These are phyloP conservation scores for Rhizomys pruinosus DNA, from an alignment of 2,113 vertebrate species.

Conservation along the genomic window DNA sequence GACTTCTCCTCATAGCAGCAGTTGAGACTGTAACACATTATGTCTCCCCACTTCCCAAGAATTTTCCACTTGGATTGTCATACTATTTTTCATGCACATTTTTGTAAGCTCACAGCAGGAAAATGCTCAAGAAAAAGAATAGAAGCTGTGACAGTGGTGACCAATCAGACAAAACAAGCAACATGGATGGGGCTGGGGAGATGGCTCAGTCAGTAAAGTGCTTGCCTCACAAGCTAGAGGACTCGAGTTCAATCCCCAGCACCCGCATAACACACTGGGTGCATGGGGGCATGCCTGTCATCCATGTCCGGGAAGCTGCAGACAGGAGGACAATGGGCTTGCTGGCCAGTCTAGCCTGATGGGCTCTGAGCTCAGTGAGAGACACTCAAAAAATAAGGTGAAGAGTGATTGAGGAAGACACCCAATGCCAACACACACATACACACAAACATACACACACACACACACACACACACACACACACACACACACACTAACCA, in stretches of 20 bases:
- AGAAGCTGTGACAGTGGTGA: not conserved
- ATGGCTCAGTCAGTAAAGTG: too few species aligned
- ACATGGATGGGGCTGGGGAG: not conserved
- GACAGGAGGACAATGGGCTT: not conserved
- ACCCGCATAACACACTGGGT: too few species aligned
- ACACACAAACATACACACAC: not conserved
- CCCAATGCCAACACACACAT: too few species aligned
- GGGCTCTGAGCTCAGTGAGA: not conserved
- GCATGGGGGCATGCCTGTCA: not conserved
- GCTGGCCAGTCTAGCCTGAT: not conserved
- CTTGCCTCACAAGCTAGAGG: not conserved
- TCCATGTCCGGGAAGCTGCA: not conserved
- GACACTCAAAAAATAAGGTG: not conserved
- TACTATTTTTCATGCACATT: not conserved
- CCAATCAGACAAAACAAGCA: not conserved
- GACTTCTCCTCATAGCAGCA: not conserved
- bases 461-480: not conserved
- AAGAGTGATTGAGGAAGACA: not conserved
- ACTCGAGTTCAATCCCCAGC: too few species aligned
- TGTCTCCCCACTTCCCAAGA: not conserved
- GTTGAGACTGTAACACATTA: not conserved
- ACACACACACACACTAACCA: not conserved
- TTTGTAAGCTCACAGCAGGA: not conserved
- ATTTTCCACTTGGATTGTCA: slow-evolving; percentile 17
- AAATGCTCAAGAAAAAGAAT: not conserved